These are phyloP conservation scores for Dryobates pubescens DNA, from an alignment of 2,797 vertebrate species.

Conservation along the genomic window DNA sequence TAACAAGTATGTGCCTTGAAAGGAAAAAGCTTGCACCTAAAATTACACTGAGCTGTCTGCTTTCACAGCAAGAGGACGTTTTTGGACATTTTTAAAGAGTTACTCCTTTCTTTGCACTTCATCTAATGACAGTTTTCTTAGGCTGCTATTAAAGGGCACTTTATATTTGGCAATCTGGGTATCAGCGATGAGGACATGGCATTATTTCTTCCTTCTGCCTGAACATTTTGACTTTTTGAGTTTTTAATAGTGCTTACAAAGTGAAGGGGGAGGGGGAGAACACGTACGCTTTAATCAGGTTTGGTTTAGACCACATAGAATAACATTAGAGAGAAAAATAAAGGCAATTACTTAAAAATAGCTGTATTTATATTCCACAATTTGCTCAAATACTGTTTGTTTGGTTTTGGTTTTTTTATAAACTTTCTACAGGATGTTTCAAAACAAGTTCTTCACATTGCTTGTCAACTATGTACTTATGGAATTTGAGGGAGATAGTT, in stretches of 20 bases:
- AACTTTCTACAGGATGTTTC: constrained; percentile 82
- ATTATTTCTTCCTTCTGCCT: constrained; percentile 62
- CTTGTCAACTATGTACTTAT: constrained; percentile 76
- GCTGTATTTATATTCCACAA: constrained; percentile 84
- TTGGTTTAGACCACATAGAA: constrained; percentile 75
- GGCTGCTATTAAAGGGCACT: constrained; percentile 52
- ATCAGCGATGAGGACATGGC: constrained; percentile 30
- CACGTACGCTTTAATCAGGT: constrained; percentile 70
- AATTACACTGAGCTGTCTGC: constrained; percentile 45
- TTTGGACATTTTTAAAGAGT: background rate
- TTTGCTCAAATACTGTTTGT: constrained; percentile 83
- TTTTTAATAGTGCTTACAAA: constrained; percentile 74
- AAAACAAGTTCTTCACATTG: constrained; percentile 80
- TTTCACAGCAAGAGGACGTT: constrained; percentile 47
- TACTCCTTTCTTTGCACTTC: constrained; percentile 19
- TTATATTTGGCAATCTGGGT: constrained; percentile 52
- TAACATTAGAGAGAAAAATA: constrained; percentile 78
- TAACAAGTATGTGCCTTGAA: constrained; percentile 57
- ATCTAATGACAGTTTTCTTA: constrained; percentile 53
- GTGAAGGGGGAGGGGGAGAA: constrained; percentile 50
- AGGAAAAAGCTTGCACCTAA: constrained; percentile 57
- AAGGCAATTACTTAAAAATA: constrained; percentile 83
- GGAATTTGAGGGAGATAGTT: constrained; percentile 77
- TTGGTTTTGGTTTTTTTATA: constrained; percentile 66
- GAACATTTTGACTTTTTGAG: constrained; percentile 40